phyloP scores from a whole-genome alignment of 2,888 invertebrate genomes.

The Drosophila anomalata region DNA sequence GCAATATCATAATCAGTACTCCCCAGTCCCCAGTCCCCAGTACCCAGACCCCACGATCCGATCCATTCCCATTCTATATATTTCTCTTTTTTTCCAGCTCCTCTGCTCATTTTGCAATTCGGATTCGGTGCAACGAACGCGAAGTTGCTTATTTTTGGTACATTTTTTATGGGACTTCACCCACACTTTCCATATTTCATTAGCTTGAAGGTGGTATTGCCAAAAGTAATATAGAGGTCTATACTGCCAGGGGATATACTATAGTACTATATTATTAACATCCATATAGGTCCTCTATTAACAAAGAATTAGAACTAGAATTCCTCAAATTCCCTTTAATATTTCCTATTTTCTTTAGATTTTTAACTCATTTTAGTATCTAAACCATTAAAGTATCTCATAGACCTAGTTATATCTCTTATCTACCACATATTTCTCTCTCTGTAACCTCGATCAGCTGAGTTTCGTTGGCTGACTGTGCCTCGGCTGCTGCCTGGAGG shows the following conservation, averaged over 20 bases:
- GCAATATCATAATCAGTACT: conserved; percentile 75
- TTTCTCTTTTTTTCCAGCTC: conserved; percentile 23
- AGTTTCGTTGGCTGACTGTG: conserved; percentile 9
- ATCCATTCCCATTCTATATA: conserved; percentile 3
- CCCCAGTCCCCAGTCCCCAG: conserved; percentile 1
- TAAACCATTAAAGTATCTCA: no score
- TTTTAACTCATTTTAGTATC: no score
- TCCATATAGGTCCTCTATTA: no score
- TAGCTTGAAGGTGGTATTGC: not conserved
- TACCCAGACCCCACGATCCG: not conserved
- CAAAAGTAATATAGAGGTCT: no score
- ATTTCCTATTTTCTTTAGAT: no score
- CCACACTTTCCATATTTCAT: not conserved
- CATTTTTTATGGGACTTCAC: conserved; percentile 2
- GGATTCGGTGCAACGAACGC: conserved; percentile 73
- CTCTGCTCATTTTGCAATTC: conserved; percentile 43
- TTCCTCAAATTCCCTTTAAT: no score
- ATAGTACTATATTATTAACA: no score
- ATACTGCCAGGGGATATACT: no score
- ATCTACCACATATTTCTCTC: not conserved
- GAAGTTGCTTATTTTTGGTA: conserved; percentile 22
- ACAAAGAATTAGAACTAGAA: no score
- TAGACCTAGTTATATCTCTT: no score
- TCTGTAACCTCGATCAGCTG: conserved; percentile 59
- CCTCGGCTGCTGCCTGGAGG: conserved; percentile 41